Conservation (phyloP, 2,797 vertebrate genomes). For the Spinus pinus region DNA sequence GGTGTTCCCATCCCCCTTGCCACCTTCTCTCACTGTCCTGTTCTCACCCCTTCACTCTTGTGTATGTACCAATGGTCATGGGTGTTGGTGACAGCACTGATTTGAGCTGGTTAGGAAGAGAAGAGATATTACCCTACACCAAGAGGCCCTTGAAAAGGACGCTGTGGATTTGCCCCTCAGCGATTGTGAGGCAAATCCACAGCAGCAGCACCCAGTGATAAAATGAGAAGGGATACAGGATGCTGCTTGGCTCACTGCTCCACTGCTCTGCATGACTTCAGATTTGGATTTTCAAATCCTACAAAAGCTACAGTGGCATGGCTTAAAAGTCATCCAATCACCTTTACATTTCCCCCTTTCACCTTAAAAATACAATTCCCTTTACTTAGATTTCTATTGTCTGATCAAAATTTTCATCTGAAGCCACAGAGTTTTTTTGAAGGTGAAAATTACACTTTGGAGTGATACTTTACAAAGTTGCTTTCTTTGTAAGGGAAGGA, state of each 20-base stretch:
- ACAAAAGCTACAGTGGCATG: background rate
- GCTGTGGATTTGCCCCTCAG: background rate
- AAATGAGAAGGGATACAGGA: background rate
- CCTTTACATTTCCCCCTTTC: background rate
- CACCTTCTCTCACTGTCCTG: background rate
- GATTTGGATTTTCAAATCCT: background rate
- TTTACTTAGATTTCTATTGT: background rate
- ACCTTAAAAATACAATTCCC: background rate
- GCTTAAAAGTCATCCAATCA: background rate
- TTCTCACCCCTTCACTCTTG: too few relatives aligned
- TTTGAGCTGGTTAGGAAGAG: background rate
- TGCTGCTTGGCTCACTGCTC: background rate
- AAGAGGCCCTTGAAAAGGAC: background rate
- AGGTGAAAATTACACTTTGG: background rate
- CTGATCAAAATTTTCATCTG: background rate
- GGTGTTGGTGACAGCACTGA: background rate
- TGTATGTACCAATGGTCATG: background rate
- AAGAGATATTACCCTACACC: background rate
- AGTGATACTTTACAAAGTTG: background rate
- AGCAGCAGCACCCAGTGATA: background rate
- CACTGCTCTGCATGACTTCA: background rate
- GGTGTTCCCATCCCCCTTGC: background rate
- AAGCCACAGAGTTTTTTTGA: background rate
- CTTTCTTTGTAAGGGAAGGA: background rate
- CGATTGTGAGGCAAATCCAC: background rate